Evolutionary conservation across 2,797 vertebrate genomes (phyloP).

Genomic region (Gymnothorax reevesii): DNA sequence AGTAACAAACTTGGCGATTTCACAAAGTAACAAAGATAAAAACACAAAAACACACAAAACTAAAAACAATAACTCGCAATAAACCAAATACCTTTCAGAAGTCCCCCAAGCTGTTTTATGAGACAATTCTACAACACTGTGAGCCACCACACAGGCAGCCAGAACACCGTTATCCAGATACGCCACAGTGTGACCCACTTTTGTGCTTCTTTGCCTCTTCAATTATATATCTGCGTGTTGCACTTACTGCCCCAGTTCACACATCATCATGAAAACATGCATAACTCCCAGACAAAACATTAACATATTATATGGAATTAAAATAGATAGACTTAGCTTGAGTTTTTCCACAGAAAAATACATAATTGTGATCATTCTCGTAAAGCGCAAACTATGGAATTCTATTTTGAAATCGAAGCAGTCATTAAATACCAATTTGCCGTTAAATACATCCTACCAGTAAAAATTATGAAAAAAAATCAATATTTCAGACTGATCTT

Average conservation of each 20-base stretch:
- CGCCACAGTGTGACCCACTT: background rate
- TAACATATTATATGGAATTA: background rate
- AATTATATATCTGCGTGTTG: background rate
- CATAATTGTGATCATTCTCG: background rate
- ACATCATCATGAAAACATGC: background rate
- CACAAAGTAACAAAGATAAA: too few relatives aligned
- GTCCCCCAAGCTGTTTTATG: too few relatives aligned
- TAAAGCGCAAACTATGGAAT: background rate
- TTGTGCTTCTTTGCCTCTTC: background rate
- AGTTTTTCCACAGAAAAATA: background rate
- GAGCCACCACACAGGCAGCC: background rate
- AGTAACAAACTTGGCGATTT: too few relatives aligned
- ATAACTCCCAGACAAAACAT: background rate
- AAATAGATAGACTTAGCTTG: background rate
- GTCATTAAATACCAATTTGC: background rate
- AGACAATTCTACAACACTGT: too few relatives aligned
- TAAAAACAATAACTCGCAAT: too few relatives aligned
- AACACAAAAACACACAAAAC: too few relatives aligned
- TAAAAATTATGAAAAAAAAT: background rate
- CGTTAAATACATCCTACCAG: background rate
- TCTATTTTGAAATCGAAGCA: background rate
- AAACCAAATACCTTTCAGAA: too few relatives aligned
- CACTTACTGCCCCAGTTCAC: background rate
- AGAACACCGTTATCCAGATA: background rate
- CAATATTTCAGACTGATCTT: background rate